phyloP scores from a whole-genome alignment of 1,140 invertebrate species.

The Adoxophyes honmai region DNA sequence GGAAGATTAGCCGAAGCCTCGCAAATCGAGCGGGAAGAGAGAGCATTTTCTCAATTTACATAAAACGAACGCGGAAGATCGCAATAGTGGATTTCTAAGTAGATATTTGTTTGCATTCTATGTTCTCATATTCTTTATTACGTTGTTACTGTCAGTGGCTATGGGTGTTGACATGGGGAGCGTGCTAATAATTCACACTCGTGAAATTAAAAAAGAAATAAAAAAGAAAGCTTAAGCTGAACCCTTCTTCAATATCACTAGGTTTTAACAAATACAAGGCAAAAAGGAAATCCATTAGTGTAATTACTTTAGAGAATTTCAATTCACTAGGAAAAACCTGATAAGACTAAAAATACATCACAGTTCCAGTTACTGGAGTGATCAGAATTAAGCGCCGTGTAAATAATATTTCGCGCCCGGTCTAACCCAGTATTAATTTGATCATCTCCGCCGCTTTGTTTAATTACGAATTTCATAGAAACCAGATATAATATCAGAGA shows the following conservation, averaged over 20 bases:
- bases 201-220: not conserved
- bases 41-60: constrained; percentile 72
- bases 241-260: too few species aligned
- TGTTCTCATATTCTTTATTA: constrained; percentile 37
- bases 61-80: constrained; percentile 65
- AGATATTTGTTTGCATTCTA: constrained; percentile 42
- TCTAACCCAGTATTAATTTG: constrained; percentile 3
- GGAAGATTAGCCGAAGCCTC: constrained; percentile 71
- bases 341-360: not conserved
- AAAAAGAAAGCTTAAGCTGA: too few species aligned
- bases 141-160: constrained; percentile 12
- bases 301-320: too few species aligned
- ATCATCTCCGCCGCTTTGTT: not conserved
- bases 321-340: too few species aligned
- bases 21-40: constrained; percentile 70
- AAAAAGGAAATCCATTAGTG: too few species aligned
- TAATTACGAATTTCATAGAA: not conserved
- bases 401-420: not conserved
- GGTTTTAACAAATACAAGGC: too few species aligned
- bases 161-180: not conserved
- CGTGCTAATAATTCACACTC: not conserved
- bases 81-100: constrained; percentile 37
- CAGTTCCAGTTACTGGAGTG: not conserved
- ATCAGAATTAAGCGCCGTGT: not conserved
- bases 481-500: too few species aligned